A percentile compares a stretch with the other conserved stretches of the same genome.
These are phyloP conservation scores for Drosophila ironensis DNA, from an alignment of 1,140 invertebrate species.

Conservation along the genomic window DNA sequence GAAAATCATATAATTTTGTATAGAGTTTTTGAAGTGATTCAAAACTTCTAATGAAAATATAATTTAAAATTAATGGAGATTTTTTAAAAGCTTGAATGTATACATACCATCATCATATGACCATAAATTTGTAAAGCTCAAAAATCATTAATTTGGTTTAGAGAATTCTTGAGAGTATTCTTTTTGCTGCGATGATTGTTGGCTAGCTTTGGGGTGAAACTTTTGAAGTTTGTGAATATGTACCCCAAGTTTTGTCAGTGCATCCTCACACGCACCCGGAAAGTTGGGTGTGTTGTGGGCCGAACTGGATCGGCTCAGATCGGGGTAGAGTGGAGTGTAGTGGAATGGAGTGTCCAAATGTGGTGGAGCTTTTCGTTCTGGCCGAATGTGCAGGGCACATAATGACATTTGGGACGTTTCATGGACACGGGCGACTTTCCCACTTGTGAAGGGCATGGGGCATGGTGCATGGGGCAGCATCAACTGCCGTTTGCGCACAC, in stretches of 20 bases:
- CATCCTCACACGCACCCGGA: slow-evolving; percentile 1
- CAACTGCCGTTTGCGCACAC: background rate
- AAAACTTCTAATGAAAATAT: no score
- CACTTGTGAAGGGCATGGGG: slow-evolving; percentile 64
- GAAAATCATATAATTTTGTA: no score
- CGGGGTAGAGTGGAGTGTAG: background rate
- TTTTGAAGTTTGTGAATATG: no score
- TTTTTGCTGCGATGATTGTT: no score
- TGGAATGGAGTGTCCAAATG: background rate
- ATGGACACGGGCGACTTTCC: slow-evolving; percentile 60
- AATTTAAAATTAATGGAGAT: background rate
- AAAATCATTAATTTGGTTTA: no score
- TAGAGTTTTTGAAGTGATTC: no score
- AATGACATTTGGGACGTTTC: slow-evolving; percentile 70
- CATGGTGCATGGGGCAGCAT: slow-evolving; percentile 5
- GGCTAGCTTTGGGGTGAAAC: no score
- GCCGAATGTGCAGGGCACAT: slow-evolving; percentile 68
- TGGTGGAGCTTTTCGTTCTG: slow-evolving; percentile 58
- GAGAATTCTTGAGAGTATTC: no score
- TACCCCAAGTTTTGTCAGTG: slow-evolving; percentile 6
- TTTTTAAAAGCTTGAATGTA: no score
- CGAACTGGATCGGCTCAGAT: background rate
- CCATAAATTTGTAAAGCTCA: no score
- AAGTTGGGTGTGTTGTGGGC: slow-evolving; percentile 46
- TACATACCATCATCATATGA: no score